These are phyloP conservation scores for Sitta europaea DNA, from an alignment of 2,113 vertebrate species.

Conservation along the genomic window DNA sequence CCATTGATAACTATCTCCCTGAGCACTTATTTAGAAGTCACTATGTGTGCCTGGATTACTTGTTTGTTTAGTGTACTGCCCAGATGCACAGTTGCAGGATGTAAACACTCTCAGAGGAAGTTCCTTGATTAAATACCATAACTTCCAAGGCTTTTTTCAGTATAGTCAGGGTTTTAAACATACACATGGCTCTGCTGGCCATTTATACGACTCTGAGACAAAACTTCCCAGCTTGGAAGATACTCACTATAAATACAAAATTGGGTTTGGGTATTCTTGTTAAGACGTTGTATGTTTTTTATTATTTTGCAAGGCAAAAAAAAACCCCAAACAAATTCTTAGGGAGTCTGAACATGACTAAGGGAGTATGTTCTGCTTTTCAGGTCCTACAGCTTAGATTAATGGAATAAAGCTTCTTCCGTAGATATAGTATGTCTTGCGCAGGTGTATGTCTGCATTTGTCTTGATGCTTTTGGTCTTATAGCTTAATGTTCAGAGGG, in stretches of 20 bases:
- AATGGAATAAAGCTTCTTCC: neutral
- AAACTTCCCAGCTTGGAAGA: neutral
- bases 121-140: neutral
- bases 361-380: neutral
- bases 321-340: neutral
- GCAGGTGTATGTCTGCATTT: neutral
- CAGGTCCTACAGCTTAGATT: neutral
- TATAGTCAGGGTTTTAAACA: neutral
- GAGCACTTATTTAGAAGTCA: neutral
- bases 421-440: neutral
- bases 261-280: neutral
- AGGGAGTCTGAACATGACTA: no score
- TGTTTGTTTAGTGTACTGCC: neutral
- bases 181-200: neutral
- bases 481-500: neutral
- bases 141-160: neutral
- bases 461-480: neutral
- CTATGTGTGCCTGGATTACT: neutral
- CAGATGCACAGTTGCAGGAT: neutral
- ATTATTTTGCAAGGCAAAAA: neutral
- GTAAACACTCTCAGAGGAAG: neutral
- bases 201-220: neutral
- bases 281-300: neutral
- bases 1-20: neutral
- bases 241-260: neutral